phyloP scores from a whole-genome alignment of 2,888 invertebrate species.

The Dicranocentrus wangi region DNA sequence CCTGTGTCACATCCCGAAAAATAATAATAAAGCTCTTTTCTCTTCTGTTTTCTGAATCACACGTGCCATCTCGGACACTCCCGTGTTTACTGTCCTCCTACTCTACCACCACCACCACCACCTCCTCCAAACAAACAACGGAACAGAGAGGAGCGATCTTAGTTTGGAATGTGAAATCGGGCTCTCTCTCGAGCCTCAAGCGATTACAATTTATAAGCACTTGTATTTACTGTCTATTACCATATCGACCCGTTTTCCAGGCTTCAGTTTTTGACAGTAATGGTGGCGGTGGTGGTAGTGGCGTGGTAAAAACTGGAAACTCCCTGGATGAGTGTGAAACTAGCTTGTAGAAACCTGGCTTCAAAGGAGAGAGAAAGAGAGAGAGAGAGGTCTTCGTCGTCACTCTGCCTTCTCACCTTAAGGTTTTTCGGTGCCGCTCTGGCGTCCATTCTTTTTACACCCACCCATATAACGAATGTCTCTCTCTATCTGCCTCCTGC shows the following conservation, averaged over 20 bases:
- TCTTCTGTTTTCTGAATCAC: too few relatives aligned
- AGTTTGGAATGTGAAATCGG: constrained; percentile 26
- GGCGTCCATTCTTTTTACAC: constrained; percentile 15
- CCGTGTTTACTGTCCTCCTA: too few relatives aligned
- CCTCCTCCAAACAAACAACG: constrained; percentile 17
- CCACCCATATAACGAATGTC: constrained; percentile 7
- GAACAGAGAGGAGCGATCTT: too few relatives aligned
- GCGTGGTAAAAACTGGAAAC: too few relatives aligned
- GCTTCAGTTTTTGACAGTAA: too few relatives aligned
- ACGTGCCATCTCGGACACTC: too few relatives aligned
- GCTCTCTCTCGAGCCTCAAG: constrained; percentile 38
- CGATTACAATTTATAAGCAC: constrained; percentile 53
- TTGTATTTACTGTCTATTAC: constrained; percentile 53
- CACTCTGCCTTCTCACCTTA: constrained; percentile 14
- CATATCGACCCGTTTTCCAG: constrained; percentile 23
- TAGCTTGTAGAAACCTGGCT: too few relatives aligned
- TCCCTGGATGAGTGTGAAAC: too few relatives aligned
- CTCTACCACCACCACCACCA: too few relatives aligned
- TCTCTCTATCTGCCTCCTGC: neutral
- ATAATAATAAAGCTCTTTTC: too few relatives aligned
- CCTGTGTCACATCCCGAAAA: too few relatives aligned
- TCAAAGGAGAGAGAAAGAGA: neutral
- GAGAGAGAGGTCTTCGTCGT: constrained; percentile 1
- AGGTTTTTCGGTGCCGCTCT: constrained; percentile 32
- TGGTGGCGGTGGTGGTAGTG: too few relatives aligned